A percentile compares a stretch with the other conserved stretches of the same genome.
phyloP scores from a whole-genome alignment of 2,113 vertebrate genomes.

The Shinisaurus crocodilurus region DNA sequence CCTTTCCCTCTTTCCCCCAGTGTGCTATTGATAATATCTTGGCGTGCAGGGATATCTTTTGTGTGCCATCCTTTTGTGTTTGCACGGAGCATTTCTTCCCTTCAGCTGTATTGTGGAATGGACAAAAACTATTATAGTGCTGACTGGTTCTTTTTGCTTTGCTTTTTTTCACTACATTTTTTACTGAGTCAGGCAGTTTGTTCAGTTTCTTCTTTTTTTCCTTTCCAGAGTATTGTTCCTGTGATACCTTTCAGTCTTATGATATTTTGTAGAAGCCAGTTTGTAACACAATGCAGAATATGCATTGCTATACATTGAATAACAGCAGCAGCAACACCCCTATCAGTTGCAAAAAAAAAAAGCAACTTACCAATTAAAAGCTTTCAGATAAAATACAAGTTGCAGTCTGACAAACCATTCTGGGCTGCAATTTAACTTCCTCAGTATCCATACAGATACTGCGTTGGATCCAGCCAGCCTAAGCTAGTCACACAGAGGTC shows the following conservation, averaged over 20 bases:
- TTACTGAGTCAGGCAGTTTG: constrained; percentile 10
- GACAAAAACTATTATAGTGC: constrained; percentile 34
- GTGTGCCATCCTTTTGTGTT: constrained; percentile 11
- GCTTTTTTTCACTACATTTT: constrained; percentile 4
- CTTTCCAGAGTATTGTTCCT: background rate
- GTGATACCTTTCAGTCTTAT: background rate
- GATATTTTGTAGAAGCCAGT: background rate
- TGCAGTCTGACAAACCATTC: background rate
- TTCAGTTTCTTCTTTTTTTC: constrained; percentile 1
- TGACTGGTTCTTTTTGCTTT: constrained; percentile 1
- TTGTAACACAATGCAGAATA: background rate
- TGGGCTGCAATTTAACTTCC: background rate
- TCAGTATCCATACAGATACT: background rate
- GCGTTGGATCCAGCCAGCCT: background rate
- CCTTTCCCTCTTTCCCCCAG: background rate
- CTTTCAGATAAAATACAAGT: background rate
- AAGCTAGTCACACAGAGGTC: background rate
- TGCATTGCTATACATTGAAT: background rate
- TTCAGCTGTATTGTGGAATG: background rate
- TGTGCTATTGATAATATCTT: constrained; percentile 12
- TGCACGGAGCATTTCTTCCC: constrained; percentile 5
- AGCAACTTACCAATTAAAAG: background rate
- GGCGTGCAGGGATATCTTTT: constrained; percentile 21
- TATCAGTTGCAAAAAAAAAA: background rate
- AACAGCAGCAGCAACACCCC: background rate